phyloP scores from a whole-genome alignment of 2,113 vertebrate species.

The Lutjanus erythropterus region DNA sequence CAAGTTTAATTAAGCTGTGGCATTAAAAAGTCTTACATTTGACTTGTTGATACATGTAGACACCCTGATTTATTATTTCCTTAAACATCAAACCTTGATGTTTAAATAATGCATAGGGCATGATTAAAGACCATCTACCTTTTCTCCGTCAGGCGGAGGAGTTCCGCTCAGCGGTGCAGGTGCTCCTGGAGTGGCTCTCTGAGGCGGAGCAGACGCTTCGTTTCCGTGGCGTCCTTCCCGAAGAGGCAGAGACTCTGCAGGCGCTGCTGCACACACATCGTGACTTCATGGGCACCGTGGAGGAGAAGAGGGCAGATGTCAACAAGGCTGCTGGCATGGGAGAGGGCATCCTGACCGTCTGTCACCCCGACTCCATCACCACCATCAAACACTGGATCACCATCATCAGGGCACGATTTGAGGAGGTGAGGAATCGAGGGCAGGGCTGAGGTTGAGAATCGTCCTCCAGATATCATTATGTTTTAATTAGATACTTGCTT shows the following conservation, averaged over 20 bases:
- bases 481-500: background rate
- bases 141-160: constrained; percentile 90
- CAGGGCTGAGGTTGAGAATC: background rate
- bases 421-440: constrained; percentile 87
- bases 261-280: constrained; percentile 91
- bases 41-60: too few relatives aligned
- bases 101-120: background rate
- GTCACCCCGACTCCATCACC: constrained; percentile 97
- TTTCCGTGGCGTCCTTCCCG: constrained; percentile 95
- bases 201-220: constrained; percentile 97
- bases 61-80: constrained; percentile 58
- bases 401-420: constrained; percentile 97
- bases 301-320: constrained; percentile 93
- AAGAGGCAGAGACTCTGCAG: constrained; percentile 93
- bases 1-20: too few relatives aligned
- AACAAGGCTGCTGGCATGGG: constrained; percentile 94
- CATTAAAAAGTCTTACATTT: too few relatives aligned
- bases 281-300: constrained; percentile 98
- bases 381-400: constrained; percentile 99
- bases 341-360: constrained; percentile 91
- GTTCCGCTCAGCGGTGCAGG: constrained; percentile 92
- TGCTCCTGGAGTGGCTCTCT: constrained; percentile 97
- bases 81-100: background rate
- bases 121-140: background rate
- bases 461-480: background rate